Conservation (phyloP, 2,888 invertebrate species). For the Slavum lentiscoides region DNA sequence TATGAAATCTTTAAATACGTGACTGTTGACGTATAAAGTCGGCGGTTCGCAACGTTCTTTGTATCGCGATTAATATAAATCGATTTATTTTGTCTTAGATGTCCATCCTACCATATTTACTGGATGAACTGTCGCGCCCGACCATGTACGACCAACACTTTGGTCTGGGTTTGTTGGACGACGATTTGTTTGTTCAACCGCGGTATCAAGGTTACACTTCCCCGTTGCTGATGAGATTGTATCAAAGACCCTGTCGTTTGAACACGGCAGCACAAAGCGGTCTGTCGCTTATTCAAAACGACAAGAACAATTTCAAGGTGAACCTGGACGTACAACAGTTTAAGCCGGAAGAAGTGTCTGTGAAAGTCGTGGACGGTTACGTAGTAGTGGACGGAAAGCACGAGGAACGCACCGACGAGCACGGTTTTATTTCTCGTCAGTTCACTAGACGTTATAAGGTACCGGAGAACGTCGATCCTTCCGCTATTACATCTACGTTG, state of each 20-base stretch:
- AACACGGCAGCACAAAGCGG: background rate
- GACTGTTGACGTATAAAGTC: no score
- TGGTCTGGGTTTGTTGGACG: no score
- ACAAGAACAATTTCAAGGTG: slow-evolving; percentile 58
- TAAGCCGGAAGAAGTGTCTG: slow-evolving; percentile 58
- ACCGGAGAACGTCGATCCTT: background rate
- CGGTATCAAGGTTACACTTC: no score
- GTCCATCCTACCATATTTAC: no score
- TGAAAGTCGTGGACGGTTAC: background rate
- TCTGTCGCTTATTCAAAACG: slow-evolving; percentile 29
- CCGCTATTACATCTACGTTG: no score
- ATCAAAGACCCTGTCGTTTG: background rate
- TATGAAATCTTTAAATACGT: no score
- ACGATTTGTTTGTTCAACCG: no score
- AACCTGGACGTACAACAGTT: slow-evolving; percentile 61
- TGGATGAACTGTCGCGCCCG: no score
- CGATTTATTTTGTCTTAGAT: no score
- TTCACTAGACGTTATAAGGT: slow-evolving; percentile 57
- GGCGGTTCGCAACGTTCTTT: no score
- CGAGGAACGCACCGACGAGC: slow-evolving; percentile 59
- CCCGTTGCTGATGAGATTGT: background rate
- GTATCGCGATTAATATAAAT: no score
- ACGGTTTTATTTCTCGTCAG: slow-evolving; percentile 60
- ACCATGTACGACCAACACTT: no score
- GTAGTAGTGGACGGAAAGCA: background rate